Evolutionary conservation across 2,888 invertebrate genomes (phyloP).

Genomic region (Stenurella melanura): DNA sequence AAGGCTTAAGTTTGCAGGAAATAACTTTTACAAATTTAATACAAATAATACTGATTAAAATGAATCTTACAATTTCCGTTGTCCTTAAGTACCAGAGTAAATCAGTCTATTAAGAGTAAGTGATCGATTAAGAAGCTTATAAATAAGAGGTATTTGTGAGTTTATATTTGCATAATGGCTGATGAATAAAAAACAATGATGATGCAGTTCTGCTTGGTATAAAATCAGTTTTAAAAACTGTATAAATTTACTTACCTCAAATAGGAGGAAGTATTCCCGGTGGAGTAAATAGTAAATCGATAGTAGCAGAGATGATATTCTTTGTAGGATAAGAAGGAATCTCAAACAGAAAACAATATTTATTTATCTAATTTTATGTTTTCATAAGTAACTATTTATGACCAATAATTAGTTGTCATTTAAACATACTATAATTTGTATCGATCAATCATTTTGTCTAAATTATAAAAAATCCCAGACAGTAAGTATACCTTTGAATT

Average conservation of each 20-base stretch:
- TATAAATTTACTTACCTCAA: neutral
- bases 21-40: too few relatives aligned
- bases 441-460: too few relatives aligned
- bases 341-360: too few relatives aligned
- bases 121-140: neutral
- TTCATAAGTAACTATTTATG: neutral
- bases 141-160: neutral
- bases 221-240: neutral
- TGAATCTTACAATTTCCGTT: neutral
- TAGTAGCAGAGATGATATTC: neutral
- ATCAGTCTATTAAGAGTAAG: neutral
- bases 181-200: neutral
- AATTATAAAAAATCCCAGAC: too few relatives aligned
- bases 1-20: too few relatives aligned
- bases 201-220: neutral
- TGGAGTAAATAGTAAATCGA: neutral
- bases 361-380: neutral
- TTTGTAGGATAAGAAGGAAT: neutral
- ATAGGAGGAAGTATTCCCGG: neutral
- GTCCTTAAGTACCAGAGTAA: neutral
- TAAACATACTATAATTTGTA: neutral
- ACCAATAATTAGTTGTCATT: neutral
- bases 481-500: neutral
- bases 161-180: neutral
- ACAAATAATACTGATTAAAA: too few relatives aligned